phyloP scores from a whole-genome alignment of 2,113 vertebrate genomes.

The Vulpes ferrilata region DNA sequence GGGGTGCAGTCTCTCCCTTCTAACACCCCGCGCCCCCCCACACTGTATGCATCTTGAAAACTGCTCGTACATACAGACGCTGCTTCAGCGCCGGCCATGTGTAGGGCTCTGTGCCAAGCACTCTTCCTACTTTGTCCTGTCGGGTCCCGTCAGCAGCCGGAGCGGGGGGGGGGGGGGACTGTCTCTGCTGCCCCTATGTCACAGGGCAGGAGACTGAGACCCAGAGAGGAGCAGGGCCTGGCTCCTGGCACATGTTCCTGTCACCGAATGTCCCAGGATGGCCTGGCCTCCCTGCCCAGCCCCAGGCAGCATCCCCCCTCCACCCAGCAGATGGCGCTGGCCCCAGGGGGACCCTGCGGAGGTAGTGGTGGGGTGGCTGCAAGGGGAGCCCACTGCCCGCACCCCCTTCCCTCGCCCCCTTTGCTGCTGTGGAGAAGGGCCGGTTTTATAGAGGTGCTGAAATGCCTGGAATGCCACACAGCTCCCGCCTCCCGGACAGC shows the following conservation, averaged over 20 bases:
- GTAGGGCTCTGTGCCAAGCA: neutral
- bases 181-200: neutral
- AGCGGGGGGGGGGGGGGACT: neutral
- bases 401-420: neutral
- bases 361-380: neutral
- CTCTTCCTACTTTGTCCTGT: neutral
- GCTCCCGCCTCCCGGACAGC: slow-evolving; percentile 75
- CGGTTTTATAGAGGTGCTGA: slow-evolving; percentile 63
- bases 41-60: neutral
- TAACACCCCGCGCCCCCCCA: rapidly evolving
- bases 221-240: rapidly evolving
- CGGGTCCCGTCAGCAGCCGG: neutral
- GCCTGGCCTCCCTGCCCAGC: rapidly evolving
- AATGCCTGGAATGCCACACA: slow-evolving; percentile 61
- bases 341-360: neutral
- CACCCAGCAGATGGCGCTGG: slow-evolving; percentile 32
- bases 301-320: neutral
- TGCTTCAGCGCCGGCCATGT: rapidly evolving
- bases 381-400: rapidly evolving
- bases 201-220: neutral
- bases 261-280: too few species aligned
- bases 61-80: neutral
- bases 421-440: neutral
- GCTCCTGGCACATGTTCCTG: neutral
- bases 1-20: rapidly evolving